Evolutionary conservation across 2,888 invertebrate genomes (phyloP).

Genomic region (Cryptophagus acutangulus): DNA sequence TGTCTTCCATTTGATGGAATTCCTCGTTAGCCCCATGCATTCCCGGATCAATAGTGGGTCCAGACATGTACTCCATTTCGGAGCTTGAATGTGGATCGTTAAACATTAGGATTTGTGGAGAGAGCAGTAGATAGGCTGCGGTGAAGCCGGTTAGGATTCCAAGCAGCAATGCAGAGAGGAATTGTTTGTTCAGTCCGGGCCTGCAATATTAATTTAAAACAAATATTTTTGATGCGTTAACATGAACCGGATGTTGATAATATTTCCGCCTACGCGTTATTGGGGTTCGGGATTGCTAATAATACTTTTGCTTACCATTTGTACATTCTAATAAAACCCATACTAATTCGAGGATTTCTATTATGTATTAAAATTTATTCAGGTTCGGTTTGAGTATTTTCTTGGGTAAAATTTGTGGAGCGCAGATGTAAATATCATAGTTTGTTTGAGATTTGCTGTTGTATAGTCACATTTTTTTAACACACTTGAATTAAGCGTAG

Average conservation of each 20-base stretch:
- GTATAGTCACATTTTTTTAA: too few species aligned
- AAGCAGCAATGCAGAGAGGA: constrained; percentile 64
- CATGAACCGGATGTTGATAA: too few species aligned
- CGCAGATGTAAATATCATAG: too few species aligned
- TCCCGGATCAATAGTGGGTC: constrained; percentile 36
- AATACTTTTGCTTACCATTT: constrained; percentile 15
- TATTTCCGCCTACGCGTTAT: too few species aligned
- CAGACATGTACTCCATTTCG: constrained; percentile 34
- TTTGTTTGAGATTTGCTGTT: too few species aligned
- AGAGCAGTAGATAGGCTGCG: constrained; percentile 60
- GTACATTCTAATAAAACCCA: constrained; percentile 16
- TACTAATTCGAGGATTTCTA: constrained; percentile 6
- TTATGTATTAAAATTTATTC: too few species aligned
- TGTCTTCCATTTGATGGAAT: constrained; percentile 52
- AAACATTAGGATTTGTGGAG: constrained; percentile 39
- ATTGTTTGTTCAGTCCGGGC: constrained; percentile 58
- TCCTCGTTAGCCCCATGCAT: constrained; percentile 35
- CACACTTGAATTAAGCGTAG: too few species aligned
- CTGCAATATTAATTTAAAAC: constrained; percentile 24
- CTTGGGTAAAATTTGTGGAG: too few species aligned
- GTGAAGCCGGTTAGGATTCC: constrained; percentile 74
- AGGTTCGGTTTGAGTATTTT: too few species aligned
- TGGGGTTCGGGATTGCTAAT: background rate
- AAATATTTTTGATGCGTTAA: too few species aligned
- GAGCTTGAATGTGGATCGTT: constrained; percentile 34